Conservation (phyloP, 2,113 vertebrate species). For the Suricata suricatta region DNA sequence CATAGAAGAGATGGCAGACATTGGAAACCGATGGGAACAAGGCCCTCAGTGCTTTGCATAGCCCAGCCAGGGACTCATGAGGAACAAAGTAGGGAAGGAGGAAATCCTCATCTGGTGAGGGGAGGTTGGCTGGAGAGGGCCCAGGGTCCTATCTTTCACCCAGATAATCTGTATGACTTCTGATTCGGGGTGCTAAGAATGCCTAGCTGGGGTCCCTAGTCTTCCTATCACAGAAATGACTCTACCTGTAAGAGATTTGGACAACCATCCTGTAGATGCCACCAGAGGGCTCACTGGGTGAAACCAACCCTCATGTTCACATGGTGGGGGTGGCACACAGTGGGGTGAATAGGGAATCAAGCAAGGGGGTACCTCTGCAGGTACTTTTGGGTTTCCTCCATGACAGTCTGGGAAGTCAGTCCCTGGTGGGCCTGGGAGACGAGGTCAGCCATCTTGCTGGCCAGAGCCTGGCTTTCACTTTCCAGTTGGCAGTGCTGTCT, state of each 20-base stretch:
- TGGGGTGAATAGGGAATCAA: neutral
- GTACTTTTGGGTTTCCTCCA: constrained; percentile 89
- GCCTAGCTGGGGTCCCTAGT: neutral
- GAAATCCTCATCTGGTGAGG: neutral
- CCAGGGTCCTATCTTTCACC: neutral
- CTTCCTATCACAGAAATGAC: neutral
- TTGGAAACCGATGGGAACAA: neutral
- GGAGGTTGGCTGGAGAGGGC: neutral
- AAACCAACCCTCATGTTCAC: neutral
- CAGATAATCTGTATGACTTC: neutral
- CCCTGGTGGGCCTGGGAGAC: constrained; percentile 85
- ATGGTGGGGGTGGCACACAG: neutral
- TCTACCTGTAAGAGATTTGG: neutral
- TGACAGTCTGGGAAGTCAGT: constrained; percentile 88
- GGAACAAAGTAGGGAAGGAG: neutral
- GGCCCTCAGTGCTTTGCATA: neutral
- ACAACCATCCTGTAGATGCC: neutral
- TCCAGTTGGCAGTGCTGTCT: constrained; percentile 90
- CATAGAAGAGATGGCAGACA: neutral
- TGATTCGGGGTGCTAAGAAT: neutral
- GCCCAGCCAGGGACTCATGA: too few species aligned
- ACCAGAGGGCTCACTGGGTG: neutral
- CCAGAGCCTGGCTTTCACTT: constrained; percentile 87
- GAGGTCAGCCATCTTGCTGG: constrained; percentile 91
- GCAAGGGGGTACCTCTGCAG: constrained; percentile 85